Evolutionary conservation across 2,113 vertebrate genomes (phyloP), one percentile per base, ranked within the genome.

Genomic region (Lutjanus erythropterus): DNA sequence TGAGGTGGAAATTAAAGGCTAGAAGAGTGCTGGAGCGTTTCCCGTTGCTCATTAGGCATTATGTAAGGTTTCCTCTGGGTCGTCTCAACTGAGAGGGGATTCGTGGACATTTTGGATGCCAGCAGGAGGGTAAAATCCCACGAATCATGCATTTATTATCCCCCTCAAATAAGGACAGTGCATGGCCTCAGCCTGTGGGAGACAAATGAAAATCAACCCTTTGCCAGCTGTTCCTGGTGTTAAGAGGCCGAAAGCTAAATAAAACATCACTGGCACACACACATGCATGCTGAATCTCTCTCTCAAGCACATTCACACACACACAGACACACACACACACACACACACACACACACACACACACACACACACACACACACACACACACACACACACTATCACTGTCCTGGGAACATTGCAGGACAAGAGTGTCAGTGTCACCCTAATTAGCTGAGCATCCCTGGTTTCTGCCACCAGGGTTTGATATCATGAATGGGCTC

Each of bases 31-130:
- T 94, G 91, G 92, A 90, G 84, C 58, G 39, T 75, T 91, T 93
- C 93, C 94, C 90, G 42, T 73, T 81, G 85, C 93, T 94, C 93
- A 93, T 94, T 95, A 94, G 88, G 82, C 81, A 87, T 91, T 89
- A 83, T 87, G 81, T 73, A 87, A 93, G 85, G 84, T 92, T 88
- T 90, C 74, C 84, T 88, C 89, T 71, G 80, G 86, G 88, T 83
- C 58, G 84, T 89, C 82, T 91, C 88, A 86, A 83, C 82, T 69
- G 71, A 84, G 89, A 88, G 76, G 83, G 88, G 79, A 86, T 91
- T 91, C 70, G 69, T 85, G 81, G 78, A 85, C 83, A 50, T 79
- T 76, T 67, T 55, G 19, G 85, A 83, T 91, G 93, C 88, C 89
- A 94, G 66, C 55, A 55, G 73, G 87, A 80, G 85, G 78, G 80